These are phyloP conservation scores for Luscinia megarhynchos DNA, from an alignment of 2,797 vertebrate genomes.

Conservation along the genomic window DNA sequence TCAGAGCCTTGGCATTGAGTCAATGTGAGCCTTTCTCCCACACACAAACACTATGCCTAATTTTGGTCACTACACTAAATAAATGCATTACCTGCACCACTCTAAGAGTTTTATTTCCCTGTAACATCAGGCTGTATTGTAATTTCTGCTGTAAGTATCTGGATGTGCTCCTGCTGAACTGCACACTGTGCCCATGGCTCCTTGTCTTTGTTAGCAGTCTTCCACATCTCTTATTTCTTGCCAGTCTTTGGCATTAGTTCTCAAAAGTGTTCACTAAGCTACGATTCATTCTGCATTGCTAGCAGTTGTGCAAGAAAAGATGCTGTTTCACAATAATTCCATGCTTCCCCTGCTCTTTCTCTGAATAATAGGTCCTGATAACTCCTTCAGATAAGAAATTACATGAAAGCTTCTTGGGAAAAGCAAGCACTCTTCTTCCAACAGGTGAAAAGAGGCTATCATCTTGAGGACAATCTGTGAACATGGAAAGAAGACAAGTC, in stretches of 20 bases:
- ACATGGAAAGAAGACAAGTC: neutral
- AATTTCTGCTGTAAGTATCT: neutral
- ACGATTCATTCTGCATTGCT: neutral
- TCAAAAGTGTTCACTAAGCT: neutral
- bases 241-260: neutral
- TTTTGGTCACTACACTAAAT: neutral
- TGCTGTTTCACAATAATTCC: neutral
- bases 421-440: neutral
- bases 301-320: neutral
- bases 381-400: neutral
- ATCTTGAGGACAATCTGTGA: neutral
- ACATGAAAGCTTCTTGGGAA: neutral
- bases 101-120: neutral
- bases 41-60: accelerated
- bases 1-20: neutral
- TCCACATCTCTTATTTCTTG: neutral
- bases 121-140: neutral
- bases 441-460: neutral
- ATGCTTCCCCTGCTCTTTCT: neutral
- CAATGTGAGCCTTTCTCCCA: neutral
- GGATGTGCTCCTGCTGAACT: neutral
- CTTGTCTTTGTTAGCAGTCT: neutral
- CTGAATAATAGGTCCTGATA: neutral
- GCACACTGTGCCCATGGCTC: neutral
- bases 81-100: neutral